Percentiles rank a stretch among this genome's conserved stretches.
Conservation (phyloP, 2,797 vertebrate genomes). For the Mus minutoides region DNA sequence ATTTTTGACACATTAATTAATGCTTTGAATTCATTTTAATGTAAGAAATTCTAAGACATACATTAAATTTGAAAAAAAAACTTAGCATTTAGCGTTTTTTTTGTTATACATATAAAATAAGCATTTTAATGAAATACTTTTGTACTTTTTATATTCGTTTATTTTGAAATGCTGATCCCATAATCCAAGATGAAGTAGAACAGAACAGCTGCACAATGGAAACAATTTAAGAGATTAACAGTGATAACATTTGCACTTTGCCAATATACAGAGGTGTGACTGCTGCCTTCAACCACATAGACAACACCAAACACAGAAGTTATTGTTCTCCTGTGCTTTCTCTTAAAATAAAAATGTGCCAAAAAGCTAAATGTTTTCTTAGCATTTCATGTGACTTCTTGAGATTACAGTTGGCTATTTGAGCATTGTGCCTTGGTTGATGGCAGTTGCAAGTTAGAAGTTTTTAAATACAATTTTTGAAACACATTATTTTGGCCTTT, state of each 20-base stretch:
- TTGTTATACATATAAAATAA: background rate
- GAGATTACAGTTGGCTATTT: background rate
- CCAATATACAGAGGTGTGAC: background rate
- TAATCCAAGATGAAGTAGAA: background rate
- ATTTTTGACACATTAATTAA: conserved; percentile 59
- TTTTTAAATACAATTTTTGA: background rate
- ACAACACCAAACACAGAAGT: background rate
- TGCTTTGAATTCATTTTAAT: background rate
- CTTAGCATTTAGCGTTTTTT: conserved; percentile 17
- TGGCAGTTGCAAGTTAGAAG: background rate
- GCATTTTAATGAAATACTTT: background rate
- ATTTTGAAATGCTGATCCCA: background rate
- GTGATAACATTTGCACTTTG: background rate
- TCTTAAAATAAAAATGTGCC: background rate
- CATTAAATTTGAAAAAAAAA: conserved; percentile 31
- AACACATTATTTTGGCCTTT: background rate
- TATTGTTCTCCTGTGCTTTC: background rate
- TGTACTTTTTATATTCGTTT: background rate
- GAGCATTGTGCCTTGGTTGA: background rate
- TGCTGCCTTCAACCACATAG: background rate
- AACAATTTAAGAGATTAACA: background rate
- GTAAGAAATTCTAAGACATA: conserved; percentile 8
- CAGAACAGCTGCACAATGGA: background rate
- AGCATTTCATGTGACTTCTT: background rate
- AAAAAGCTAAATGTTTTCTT: background rate